Evolutionary conservation across 1,140 invertebrate species (phyloP).

Genomic region (Leptinotarsa lineolata): DNA sequence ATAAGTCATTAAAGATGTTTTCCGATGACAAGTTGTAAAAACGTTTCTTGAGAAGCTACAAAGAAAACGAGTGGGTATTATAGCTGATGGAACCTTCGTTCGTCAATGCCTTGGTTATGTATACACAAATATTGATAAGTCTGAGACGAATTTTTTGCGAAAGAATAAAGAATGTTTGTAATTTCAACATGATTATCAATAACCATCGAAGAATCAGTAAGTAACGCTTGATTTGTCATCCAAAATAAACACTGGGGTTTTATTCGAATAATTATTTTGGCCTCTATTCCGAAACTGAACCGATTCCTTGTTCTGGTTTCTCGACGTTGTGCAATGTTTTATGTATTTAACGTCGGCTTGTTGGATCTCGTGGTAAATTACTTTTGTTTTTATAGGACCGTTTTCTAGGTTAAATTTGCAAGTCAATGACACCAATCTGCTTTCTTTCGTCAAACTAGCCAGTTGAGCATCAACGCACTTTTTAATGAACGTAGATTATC

Average conservation of each 20-base stretch:
- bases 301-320: slow-evolving; percentile 5
- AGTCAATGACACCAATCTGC: slow-evolving; percentile 15
- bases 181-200: no score
- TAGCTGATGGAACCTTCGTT: background rate
- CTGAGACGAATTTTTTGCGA: no score
- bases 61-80: background rate
- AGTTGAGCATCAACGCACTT: background rate
- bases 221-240: no score
- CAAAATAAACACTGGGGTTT: no score
- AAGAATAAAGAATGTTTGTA: no score
- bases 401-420: slow-evolving; percentile 24
- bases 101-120: slow-evolving; percentile 25
- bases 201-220: no score
- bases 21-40: background rate
- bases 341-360: background rate
- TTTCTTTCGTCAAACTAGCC: slow-evolving; percentile 9
- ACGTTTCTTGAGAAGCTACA: slow-evolving; percentile 16
- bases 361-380: background rate
- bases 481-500: background rate
- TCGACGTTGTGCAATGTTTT: background rate
- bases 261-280: background rate
- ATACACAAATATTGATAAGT: background rate
- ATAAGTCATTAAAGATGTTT: slow-evolving; percentile 42
- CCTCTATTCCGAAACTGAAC: slow-evolving; percentile 4
- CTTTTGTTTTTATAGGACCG: slow-evolving; percentile 7